Base-by-base conservation (phyloP, 2,888 invertebrate genomes). In the Gortyna flavago region DNA sequence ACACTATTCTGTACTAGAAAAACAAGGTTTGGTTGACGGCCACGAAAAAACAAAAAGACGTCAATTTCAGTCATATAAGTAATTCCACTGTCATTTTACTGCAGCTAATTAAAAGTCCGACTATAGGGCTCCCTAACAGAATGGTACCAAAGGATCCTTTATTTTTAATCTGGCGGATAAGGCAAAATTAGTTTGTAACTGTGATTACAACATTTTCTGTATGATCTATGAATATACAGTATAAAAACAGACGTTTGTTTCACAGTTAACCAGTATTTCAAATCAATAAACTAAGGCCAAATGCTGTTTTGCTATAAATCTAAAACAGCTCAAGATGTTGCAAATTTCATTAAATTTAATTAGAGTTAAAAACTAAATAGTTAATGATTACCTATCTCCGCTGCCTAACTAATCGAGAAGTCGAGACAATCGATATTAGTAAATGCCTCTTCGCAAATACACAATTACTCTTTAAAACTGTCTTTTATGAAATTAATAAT, bases 391-490 rank as follows among this genome's bases (percentile, higher is more conserved):
- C 64, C 83, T 83, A 77, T 77, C 77, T 85, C 80, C 75, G 81
- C 72, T 74, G 80, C 79, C 71, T 75, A 75, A 73, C 75, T 88
- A 79, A 77, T 75, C 73, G 72, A 78, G 64, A 81, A 76, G 72
- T 85, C 59, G 76, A 80, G 85, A 84, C 84, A 87, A 88, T 85
- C 77, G 66, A 80, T 87, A 85, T 88, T 74, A 85, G 86, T 88
- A 90, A 89, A 90, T 90, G 90, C 86, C 87, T 85, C 85, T 75
- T 86, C 79, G 85, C 88, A 83, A 79, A 76, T 81, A 85, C 72
- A 80, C 72, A 68, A 83, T 78, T 77, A 76, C 38, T 81, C 38
- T 69, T 79, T 81, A 80, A 41, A 41, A 77, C 87, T 88, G 89
- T 88, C 88, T 88, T 89, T 88, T 86, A 86, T 79, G 72, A 81